Base-by-base conservation (phyloP, 2,797 vertebrate genomes). In the Hoplostethus mediterraneus region DNA sequence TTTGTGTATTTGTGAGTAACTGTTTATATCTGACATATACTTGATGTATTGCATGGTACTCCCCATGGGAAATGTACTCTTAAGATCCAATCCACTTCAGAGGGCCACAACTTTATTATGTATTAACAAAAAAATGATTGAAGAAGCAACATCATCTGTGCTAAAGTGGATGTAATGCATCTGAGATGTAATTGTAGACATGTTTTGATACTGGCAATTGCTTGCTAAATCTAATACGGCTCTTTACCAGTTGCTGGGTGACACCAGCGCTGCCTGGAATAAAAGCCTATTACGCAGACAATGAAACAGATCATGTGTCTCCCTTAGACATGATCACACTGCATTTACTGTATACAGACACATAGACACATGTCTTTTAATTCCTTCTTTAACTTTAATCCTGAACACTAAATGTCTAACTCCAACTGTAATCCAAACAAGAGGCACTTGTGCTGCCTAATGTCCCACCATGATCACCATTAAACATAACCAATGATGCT, bases 161-260 rank as follows among this genome's bases (percentile, higher is more conserved):
- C 31, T 56, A 44, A 78, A 84, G 67, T 79, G 67, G 67, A 33
- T 70, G 45, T 73, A 69, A 75, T 73, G 51, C 17, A 49, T 73
- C 42, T 11, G 31, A 9, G 69, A 80, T 89, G 87, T 83, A 90
- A 92, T 93, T 90, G 84, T 83, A 87, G 51, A 80, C 72, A 25
- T 45, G 80, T 83, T 89, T 76, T 87, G 73, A 87, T 61, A 73
- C 42, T 54, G 75, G 81, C 67, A 79, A 87, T 84, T 82, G 72
- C 57, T 82, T 36, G 58, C 71, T 54, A 82, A 71, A 89, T 90
- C 83, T 72, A 82, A 89, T 90, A 76, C 84, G 62, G 73, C 68
- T 68, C 68, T 62, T 63, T 48, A 63, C 63, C 36, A 64, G 83
- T 58, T 44, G 55, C 67, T 63, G 53, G 44, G 56, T 73, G 67